Conservation (phyloP, 2,888 invertebrate genomes). For the Pardosa pseudoannulata region DNA sequence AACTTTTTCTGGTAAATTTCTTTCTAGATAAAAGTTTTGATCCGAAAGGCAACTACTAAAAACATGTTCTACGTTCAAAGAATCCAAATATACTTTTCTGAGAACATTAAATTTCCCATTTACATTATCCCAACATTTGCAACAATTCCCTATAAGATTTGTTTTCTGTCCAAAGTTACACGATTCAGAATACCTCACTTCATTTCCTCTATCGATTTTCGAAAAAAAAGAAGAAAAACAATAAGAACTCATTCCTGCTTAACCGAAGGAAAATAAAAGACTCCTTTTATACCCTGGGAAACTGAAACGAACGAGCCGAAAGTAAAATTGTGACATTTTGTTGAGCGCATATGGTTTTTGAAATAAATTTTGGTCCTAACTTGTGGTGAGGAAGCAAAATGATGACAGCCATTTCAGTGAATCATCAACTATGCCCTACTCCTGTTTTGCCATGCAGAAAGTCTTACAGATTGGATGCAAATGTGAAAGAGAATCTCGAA, state of each 20-base stretch:
- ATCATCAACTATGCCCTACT: not conserved
- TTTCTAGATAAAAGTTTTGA: not conserved
- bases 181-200: not conserved
- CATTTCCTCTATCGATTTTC: slow-evolving; percentile 29
- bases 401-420: slow-evolving; percentile 6
- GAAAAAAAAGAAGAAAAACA: slow-evolving; percentile 24
- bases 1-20: not conserved
- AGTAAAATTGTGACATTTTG: slow-evolving; percentile 29
- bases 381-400: not conserved
- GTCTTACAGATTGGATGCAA: slow-evolving; percentile 11
- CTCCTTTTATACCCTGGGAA: slow-evolving; percentile 25
- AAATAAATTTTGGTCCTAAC: slow-evolving; percentile 26
- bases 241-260: slow-evolving; percentile 24
- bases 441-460: slow-evolving; percentile 16
- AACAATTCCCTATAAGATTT: slow-evolving; percentile 2
- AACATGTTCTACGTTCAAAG: not conserved
- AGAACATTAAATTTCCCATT: slow-evolving; percentile 27
- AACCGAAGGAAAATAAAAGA: slow-evolving; percentile 42
- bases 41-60: not conserved
- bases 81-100: not conserved
- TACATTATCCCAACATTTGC: slow-evolving; percentile 27
- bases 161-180: slow-evolving; percentile 10
- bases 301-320: slow-evolving; percentile 18
- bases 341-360: slow-evolving; percentile 6
- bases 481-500: not conserved